phyloP scores from a whole-genome alignment of 2,797 vertebrate genomes.

The Onychomys arenicola region DNA sequence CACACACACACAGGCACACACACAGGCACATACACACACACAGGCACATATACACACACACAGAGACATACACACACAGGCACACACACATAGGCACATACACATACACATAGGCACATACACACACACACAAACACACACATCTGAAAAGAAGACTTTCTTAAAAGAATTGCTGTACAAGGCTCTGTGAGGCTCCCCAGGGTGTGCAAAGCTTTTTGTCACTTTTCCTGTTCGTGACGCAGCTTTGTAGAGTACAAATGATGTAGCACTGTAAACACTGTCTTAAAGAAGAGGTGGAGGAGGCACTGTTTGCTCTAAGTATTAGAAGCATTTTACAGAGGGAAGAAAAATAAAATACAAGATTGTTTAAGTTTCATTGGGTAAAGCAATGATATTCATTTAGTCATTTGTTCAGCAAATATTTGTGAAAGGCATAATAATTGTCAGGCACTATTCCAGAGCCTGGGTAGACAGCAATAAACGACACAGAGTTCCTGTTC shows the following conservation, averaged over 20 bases:
- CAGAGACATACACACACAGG: neutral
- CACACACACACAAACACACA: too few relatives aligned
- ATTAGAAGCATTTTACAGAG: slow-evolving; percentile 47
- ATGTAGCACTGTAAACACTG: neutral
- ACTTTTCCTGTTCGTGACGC: neutral
- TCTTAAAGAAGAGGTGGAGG: slow-evolving; percentile 60
- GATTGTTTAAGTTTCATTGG: slow-evolving; percentile 1
- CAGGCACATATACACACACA: neutral
- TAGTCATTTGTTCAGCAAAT: slow-evolving; percentile 50
- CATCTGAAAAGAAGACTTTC: slow-evolving; percentile 26
- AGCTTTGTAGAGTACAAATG: neutral
- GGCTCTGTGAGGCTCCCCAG: neutral
- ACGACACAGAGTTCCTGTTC: neutral
- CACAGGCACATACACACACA: neutral
- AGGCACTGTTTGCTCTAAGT: slow-evolving; percentile 49
- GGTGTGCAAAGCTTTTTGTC: neutral
- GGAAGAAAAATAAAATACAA: slow-evolving; percentile 58
- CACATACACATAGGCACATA: neutral
- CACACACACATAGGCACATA: neutral
- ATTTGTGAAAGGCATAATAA: neutral
- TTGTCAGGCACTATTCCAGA: slow-evolving; percentile 21
- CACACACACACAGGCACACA: too few relatives aligned
- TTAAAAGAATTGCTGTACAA: slow-evolving; percentile 27
- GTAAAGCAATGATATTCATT: slow-evolving; percentile 44
- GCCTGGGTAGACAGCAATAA: neutral